Evolutionary conservation across 2,888 invertebrate genomes (phyloP).

Genomic region (Nemurella pictetii): DNA sequence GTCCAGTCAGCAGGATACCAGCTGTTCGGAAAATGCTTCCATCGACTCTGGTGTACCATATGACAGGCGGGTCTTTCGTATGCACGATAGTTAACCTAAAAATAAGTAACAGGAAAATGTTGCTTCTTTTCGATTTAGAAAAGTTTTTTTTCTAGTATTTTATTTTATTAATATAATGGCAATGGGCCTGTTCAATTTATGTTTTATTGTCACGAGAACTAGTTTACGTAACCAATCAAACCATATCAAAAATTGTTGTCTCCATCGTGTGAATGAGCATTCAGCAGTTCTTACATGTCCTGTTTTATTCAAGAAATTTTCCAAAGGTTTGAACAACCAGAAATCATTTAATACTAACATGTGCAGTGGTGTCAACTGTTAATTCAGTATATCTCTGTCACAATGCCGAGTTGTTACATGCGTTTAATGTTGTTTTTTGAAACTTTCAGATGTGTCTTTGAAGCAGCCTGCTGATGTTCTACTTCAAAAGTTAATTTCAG

Average conservation of each 20-base stretch:
- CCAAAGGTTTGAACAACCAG: background rate
- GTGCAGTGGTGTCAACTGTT: too few species aligned
- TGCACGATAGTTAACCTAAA: background rate
- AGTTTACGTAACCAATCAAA: background rate
- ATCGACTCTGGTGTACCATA: background rate
- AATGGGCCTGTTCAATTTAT: background rate
- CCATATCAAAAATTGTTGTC: background rate
- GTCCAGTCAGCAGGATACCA: background rate
- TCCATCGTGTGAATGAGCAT: background rate
- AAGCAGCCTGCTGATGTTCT: constrained; percentile 52
- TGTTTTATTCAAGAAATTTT: background rate
- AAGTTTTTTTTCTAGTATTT: too few species aligned
- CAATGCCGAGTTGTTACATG: too few species aligned
- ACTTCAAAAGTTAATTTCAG: constrained; percentile 54
- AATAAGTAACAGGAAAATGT: too few species aligned
- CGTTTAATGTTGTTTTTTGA: too few species aligned
- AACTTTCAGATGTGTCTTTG: background rate
- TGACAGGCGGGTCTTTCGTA: background rate
- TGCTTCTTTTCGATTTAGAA: too few species aligned
- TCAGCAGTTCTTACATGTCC: background rate
- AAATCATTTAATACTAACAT: too few species aligned
- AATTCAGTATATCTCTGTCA: too few species aligned
- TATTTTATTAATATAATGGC: background rate
- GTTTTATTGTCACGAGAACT: background rate
- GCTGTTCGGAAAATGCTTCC: background rate